Evolutionary conservation across 2,113 vertebrate species (phyloP).

Genomic region (Rhynchomys soricoides): DNA sequence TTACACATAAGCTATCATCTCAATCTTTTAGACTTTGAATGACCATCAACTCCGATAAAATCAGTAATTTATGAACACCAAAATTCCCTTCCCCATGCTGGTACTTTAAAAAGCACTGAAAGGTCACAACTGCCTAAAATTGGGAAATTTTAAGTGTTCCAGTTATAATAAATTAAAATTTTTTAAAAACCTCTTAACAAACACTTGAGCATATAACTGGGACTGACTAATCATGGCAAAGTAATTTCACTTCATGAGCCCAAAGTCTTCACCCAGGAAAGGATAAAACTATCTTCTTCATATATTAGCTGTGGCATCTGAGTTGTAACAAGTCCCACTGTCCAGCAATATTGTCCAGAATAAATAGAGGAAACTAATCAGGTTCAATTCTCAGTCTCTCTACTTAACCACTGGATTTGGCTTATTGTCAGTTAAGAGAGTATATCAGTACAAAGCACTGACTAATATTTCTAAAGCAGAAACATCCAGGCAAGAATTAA

Average conservation of each 20-base stretch:
- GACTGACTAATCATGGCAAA: neutral
- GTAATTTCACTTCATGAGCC: constrained; percentile 35
- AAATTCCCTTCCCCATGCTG: neutral
- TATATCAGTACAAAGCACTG: constrained; percentile 3
- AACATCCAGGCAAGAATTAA: constrained; percentile 38
- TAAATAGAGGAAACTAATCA: constrained; percentile 32
- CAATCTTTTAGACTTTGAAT: neutral
- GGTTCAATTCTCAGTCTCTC: neutral
- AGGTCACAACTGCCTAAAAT: constrained; percentile 9
- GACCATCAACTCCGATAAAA: neutral
- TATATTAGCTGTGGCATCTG: neutral
- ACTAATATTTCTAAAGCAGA: constrained; percentile 42
- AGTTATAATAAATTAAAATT: constrained; percentile 47
- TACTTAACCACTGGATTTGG: neutral
- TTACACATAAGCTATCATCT: neutral
- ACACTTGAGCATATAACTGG: constrained; percentile 24
- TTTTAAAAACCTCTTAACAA: constrained; percentile 41
- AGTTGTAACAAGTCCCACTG: neutral
- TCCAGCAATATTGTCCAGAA: neutral
- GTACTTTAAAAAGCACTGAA: neutral
- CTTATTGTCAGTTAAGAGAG: constrained; percentile 10
- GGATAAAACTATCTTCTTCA: neutral
- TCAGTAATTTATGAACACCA: neutral
- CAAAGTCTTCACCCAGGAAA: neutral
- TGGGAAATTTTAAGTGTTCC: neutral